Conservation (phyloP, 2,797 vertebrate species). For the Halcyon chelicuti region DNA sequence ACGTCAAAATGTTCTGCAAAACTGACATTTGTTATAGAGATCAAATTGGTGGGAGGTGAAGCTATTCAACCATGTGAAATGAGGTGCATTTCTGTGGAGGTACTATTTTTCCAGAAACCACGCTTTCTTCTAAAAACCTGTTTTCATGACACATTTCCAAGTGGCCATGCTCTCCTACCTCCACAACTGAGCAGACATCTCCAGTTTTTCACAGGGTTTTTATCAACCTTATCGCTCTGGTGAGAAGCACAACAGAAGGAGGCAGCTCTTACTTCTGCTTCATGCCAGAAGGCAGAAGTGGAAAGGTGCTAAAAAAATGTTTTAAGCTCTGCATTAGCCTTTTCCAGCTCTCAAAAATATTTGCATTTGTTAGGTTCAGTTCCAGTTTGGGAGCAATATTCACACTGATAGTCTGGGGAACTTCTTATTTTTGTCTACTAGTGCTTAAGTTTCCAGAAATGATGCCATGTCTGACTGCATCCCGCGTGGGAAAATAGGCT, state of each 20-base stretch:
- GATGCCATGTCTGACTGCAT: not conserved
- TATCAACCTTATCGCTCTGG: not conserved
- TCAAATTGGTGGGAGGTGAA: not conserved
- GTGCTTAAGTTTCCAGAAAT: not conserved
- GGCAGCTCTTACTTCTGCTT: conserved; percentile 40
- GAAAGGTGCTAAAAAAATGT: conserved; percentile 11
- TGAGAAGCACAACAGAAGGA: not conserved
- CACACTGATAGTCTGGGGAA: not conserved
- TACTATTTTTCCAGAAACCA: not conserved
- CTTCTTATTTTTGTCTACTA: not conserved
- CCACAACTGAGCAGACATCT: not conserved
- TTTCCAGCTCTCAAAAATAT: conserved; percentile 17
- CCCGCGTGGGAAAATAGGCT: not conserved
- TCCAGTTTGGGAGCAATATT: conserved; percentile 38
- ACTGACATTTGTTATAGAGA: rapidly evolving
- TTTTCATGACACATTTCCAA: not conserved
- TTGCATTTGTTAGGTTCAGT: conserved; percentile 10
- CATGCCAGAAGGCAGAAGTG: conserved; percentile 49
- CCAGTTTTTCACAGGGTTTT: not conserved
- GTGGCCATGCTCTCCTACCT: rapidly evolving
- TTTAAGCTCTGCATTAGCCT: not conserved
- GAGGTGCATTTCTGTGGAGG: rapidly evolving
- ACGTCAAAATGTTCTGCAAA: not conserved
- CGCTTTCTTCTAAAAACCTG: not conserved
- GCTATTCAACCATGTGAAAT: rapidly evolving